Percentiles rank a stretch among this genome's conserved stretches.
These are phyloP conservation scores for Cotesia glomerata DNA, from an alignment of 1,140 invertebrate genomes.

Conservation along the genomic window DNA sequence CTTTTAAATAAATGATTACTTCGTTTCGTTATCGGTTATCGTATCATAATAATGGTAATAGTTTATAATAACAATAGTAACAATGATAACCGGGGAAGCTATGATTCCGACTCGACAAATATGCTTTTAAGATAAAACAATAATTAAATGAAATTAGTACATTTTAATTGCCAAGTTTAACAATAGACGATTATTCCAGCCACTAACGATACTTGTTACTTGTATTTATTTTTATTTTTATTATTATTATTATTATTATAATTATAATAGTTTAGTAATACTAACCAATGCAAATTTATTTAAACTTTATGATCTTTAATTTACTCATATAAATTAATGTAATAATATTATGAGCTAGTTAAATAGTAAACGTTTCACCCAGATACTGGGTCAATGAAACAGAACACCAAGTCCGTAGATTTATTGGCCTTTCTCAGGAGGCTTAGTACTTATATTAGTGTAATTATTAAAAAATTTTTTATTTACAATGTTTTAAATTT, in stretches of 20 bases:
- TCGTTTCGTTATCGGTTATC: background rate
- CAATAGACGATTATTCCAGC: background rate
- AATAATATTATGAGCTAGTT: background rate
- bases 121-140: conserved; percentile 6
- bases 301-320: background rate
- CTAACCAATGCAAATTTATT: background rate
- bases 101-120: too few species aligned
- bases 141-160: background rate
- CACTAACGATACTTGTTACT: background rate
- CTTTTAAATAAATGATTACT: background rate
- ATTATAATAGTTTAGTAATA: too few species aligned
- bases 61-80: background rate
- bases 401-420: conserved; percentile 21
- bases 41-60: background rate
- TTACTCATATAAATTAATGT: background rate
- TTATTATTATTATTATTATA: too few species aligned
- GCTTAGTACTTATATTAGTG: too few species aligned
- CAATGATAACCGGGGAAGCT: too few species aligned
- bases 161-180: background rate
- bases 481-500: too few species aligned
- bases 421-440: conserved; percentile 26
- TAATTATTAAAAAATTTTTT: too few species aligned
- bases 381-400: conserved; percentile 32
- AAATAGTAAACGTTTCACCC: conserved; percentile 29
- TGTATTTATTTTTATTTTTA: background rate